Evolutionary conservation across 2,888 invertebrate genomes (phyloP), one percentile per base, ranked within the genome.

Genomic region (Cheilosia soror): DNA sequence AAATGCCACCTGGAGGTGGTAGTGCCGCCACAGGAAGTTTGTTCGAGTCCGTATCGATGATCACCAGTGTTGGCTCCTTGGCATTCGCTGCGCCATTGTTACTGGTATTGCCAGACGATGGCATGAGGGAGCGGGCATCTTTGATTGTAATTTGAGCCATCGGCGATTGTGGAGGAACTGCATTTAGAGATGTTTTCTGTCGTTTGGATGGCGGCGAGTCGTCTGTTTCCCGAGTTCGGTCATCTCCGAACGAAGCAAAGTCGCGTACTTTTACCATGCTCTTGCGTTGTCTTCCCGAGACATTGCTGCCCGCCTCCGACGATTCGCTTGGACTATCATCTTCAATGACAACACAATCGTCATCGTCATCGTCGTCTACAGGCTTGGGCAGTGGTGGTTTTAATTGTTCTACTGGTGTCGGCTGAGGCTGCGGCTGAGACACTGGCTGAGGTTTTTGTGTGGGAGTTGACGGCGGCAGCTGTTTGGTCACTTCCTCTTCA

Each of bases 21-120:
- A 77, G 72, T 44, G 73, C 42, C 42, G 78, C 66, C 47, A 71
- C 79, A 13, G 71, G 47, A 40, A 72, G 63, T 79, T 83, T 87
- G 29, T 73, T 82, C 2, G 69, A 33, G 15, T 81, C 85, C 31
- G 96, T 96, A 89, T 96, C 96, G 87, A 96, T 96, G 63, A 96
- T 96, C 40, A 96, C 96, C 87, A 96, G 93, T 6, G 96, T 96
- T 0, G 96, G 95, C 90, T 96, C 95, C 33, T 89, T 96, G 95
- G 90, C 95, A 94, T 62, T 88, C 57, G 89, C 88, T 5, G 89
- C 51, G 2, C 87, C 60, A 44, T 82, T 89, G n/a, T 31, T 68
- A 29, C 7, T 58, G 13, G 15, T n/a, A 27, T 58, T 77, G 3
- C 60, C 5, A 9, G 29, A 53, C 11, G 53, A 44, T 31, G 90